phyloP scores from a whole-genome alignment of 2,797 vertebrate genomes.

The Garrulus glandarius region DNA sequence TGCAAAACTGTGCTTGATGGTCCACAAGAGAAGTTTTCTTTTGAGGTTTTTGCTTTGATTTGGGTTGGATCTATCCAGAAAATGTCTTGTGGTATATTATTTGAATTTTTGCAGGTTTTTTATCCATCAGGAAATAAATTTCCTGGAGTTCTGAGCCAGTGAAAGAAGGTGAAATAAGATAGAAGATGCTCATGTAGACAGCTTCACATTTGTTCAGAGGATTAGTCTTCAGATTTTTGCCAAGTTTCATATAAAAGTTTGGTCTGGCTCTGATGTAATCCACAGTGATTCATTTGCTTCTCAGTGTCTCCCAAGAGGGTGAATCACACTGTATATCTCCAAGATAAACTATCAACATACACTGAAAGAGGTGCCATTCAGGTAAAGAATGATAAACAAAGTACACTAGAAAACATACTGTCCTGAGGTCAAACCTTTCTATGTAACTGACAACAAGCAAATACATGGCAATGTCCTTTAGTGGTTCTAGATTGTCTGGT shows the following conservation, averaged over 20 bases:
- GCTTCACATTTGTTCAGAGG: background rate
- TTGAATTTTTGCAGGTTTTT: background rate
- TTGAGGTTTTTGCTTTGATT: conserved; percentile 16
- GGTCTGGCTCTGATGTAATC: background rate
- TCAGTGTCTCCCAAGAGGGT: background rate
- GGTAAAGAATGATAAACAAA: background rate
- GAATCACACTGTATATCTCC: background rate
- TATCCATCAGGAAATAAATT: background rate
- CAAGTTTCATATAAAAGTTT: background rate
- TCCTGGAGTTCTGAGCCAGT: background rate
- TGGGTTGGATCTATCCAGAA: background rate
- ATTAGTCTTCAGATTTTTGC: conserved; percentile 11
- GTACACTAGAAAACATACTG: background rate
- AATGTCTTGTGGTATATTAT: background rate
- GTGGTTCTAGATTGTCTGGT: background rate
- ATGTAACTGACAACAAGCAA: background rate
- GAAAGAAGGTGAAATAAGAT: background rate
- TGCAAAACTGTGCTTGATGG: background rate
- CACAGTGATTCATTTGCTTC: background rate
- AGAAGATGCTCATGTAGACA: background rate
- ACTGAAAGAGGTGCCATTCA: background rate
- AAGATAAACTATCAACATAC: background rate
- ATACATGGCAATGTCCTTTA: background rate
- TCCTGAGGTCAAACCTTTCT: background rate
- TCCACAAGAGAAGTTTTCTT: background rate